phyloP scores from a whole-genome alignment of 2,113 vertebrate species.

The Rhineura floridana region DNA sequence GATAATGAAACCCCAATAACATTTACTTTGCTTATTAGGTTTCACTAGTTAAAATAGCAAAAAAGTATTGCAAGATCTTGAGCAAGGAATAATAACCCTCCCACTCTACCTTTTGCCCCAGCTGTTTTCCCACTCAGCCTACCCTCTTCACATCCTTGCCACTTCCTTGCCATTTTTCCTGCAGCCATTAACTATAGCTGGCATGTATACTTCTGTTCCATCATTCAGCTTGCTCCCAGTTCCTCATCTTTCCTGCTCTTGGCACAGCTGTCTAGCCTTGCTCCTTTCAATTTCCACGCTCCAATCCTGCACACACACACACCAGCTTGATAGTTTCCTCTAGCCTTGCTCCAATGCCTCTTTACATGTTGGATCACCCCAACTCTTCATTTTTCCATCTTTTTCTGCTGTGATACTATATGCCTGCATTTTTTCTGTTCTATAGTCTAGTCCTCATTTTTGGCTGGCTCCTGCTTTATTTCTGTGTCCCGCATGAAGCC shows the following conservation, averaged over 20 bases:
- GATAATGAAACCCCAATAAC: conserved; percentile 41
- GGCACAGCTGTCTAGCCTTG: neutral
- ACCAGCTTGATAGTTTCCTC: neutral
- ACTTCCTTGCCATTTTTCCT: neutral
- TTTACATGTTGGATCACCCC: neutral
- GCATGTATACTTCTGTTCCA: neutral
- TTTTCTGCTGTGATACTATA: neutral
- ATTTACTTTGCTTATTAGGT: conserved; percentile 11
- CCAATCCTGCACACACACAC: neutral
- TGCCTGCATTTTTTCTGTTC: neutral
- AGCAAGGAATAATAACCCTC: neutral
- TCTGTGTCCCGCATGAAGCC: neutral
- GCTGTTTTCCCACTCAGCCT: neutral
- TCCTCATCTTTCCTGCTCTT: conserved; percentile 8
- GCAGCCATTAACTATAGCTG: neutral
- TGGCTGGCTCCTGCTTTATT: neutral
- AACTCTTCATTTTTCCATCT: neutral
- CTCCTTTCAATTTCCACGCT: neutral
- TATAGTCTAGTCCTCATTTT: neutral
- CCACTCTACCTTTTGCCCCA: neutral
- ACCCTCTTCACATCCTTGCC: neutral
- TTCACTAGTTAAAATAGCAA: neutral
- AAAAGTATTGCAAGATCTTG: neutral
- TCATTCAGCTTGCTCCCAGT: neutral
- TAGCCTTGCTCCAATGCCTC: neutral